Evolutionary conservation across 2,888 invertebrate genomes (phyloP).

Genomic region (Diogma glabrata): DNA sequence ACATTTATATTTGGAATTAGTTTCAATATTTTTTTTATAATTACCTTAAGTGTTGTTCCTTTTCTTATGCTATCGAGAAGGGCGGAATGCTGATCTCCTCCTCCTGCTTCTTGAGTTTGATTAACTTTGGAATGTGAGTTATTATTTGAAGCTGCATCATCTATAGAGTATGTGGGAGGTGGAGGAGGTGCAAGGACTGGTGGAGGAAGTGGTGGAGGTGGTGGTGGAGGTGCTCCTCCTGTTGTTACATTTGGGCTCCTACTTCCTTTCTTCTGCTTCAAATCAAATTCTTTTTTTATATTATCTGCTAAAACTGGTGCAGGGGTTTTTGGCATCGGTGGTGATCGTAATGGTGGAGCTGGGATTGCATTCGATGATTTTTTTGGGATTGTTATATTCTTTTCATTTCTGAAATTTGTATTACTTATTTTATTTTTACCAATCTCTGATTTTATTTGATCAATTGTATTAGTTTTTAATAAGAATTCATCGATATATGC

Average conservation of each 20-base stretch:
- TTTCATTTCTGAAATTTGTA: not conserved
- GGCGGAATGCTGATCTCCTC: conserved; percentile 49
- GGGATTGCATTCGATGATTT: conserved; percentile 40
- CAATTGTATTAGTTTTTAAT: conserved; percentile 52
- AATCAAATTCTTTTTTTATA: not conserved
- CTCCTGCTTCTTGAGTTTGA: conserved; percentile 17
- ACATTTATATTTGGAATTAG: not conserved
- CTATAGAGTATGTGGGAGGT: conserved; percentile 22
- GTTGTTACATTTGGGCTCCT: not conserved
- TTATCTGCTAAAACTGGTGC: not conserved
- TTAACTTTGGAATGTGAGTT: conserved; percentile 30
- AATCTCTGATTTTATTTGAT: not conserved
- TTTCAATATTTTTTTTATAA: not conserved
- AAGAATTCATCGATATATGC: conserved; percentile 93
- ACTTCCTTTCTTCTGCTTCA: too few species aligned
- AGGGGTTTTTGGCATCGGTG: conserved; percentile 24
- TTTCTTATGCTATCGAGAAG: conserved; percentile 78
- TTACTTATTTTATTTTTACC: not conserved
- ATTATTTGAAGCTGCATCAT: conserved; percentile 29
- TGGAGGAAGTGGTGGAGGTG: conserved; percentile 37
- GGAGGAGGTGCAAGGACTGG: conserved; percentile 25
- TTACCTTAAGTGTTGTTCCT: conserved; percentile 65
- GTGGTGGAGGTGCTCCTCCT: conserved; percentile 32
- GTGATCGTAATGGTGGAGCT: conserved; percentile 36
- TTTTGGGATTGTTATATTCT: not conserved